Percentiles rank a stretch among this genome's conserved stretches.
Conservation (phyloP, 2,888 invertebrate genomes). For the Xanthostigma xanthostigma region DNA sequence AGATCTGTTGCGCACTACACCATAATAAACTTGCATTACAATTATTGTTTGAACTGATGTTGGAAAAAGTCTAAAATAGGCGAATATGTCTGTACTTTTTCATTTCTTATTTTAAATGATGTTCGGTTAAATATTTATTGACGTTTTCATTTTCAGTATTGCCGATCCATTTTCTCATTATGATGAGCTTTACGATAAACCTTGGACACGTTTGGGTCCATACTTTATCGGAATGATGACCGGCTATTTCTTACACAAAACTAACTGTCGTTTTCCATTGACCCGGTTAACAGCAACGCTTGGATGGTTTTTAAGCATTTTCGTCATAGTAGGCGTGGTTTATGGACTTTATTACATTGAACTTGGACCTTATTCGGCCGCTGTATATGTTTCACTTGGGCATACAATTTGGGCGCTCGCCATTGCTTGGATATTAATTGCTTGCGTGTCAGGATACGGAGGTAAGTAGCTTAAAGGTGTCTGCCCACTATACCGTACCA, state of each 20-base stretch:
- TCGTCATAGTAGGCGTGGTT: conserved; percentile 20
- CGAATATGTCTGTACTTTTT: neutral
- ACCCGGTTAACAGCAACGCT: neutral
- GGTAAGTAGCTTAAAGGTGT: conserved; percentile 19
- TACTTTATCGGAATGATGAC: conserved; percentile 17
- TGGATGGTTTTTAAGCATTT: conserved; percentile 20
- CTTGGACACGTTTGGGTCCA: conserved; percentile 18
- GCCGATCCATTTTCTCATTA: conserved; percentile 15
- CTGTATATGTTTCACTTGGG: conserved; percentile 26
- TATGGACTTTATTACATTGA: conserved; percentile 23
- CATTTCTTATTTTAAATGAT: neutral
- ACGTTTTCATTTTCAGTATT: conserved; percentile 11
- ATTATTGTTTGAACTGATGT: too few species aligned
- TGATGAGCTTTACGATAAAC: conserved; percentile 16
- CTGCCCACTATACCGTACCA: too few species aligned
- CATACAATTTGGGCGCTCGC: conserved; percentile 31
- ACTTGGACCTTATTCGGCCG: conserved; percentile 20
- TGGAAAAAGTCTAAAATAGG: too few species aligned
- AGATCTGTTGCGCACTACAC: too few species aligned
- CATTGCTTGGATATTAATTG: conserved; percentile 29
- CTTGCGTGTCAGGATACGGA: conserved; percentile 29
- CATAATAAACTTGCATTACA: too few species aligned
- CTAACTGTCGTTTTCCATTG: conserved; percentile 4
- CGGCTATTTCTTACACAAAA: conserved; percentile 13
- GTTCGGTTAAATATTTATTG: neutral